Evolutionary conservation across 2,113 vertebrate genomes (phyloP).

Genomic region (Lycaon pictus): DNA sequence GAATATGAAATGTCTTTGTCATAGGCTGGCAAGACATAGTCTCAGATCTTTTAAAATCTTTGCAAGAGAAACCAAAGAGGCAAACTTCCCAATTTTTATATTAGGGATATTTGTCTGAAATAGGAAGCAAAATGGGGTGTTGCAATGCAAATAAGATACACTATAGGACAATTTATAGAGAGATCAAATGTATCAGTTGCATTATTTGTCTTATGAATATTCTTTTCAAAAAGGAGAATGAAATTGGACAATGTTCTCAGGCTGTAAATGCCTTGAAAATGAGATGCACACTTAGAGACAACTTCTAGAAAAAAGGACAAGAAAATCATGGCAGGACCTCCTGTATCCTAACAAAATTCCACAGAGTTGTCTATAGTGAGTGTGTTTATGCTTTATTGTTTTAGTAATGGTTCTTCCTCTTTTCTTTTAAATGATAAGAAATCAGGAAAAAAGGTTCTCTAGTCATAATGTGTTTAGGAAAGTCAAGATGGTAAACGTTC

Average conservation of each 20-base stretch:
- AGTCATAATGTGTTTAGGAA: constrained; percentile 66
- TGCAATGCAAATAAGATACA: constrained; percentile 61
- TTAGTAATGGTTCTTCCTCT: constrained; percentile 81
- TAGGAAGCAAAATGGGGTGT: constrained; percentile 72
- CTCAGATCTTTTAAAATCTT: constrained; percentile 74
- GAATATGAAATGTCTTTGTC: constrained; percentile 81
- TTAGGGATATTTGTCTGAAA: constrained; percentile 77
- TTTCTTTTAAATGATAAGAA: constrained; percentile 79
- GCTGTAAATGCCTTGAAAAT: constrained; percentile 76
- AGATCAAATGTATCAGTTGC: constrained; percentile 57
- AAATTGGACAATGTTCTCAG: constrained; percentile 73
- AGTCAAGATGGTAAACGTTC: constrained; percentile 67
- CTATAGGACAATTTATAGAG: constrained; percentile 70
- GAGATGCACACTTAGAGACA: constrained; percentile 73
- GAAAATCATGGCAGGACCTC: constrained; percentile 69
- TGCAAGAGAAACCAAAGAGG: constrained; percentile 79
- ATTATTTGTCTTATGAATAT: constrained; percentile 81
- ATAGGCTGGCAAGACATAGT: constrained; percentile 73
- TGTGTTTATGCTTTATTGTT: constrained; percentile 73
- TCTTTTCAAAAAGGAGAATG: constrained; percentile 75
- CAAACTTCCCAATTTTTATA: constrained; percentile 73
- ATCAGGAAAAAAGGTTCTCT: constrained; percentile 40
- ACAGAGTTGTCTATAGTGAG: constrained; percentile 52
- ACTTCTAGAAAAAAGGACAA: constrained; percentile 69
- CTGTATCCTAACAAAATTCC: constrained; percentile 82